phyloP scores from a whole-genome alignment of 1,140 invertebrate species.

The Dendrolimus kikuchii region DNA sequence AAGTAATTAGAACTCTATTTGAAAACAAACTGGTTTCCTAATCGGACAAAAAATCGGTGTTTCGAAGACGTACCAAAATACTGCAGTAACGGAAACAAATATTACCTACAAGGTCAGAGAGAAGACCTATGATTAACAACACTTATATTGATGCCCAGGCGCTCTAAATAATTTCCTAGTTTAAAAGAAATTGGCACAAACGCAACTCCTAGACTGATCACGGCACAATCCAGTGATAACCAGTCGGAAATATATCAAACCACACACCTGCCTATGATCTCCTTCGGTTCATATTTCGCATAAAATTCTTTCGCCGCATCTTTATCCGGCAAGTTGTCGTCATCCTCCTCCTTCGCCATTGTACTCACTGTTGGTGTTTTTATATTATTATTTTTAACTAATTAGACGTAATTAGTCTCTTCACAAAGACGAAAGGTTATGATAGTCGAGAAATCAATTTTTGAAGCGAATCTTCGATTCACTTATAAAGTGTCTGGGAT shows the following conservation, averaged over 20 bases:
- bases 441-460: constrained; percentile 31
- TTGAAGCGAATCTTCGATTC: too few relatives aligned
- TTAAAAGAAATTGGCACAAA: constrained; percentile 24
- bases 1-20: too few relatives aligned
- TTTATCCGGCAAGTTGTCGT: constrained; percentile 89
- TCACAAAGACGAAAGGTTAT: constrained; percentile 66
- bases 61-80: not conserved
- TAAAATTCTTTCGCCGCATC: constrained; percentile 96
- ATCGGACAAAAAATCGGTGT: too few relatives aligned
- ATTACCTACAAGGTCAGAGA: constrained; percentile 14
- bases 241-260: constrained; percentile 3
- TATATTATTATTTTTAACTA: constrained; percentile 32
- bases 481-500: too few relatives aligned
- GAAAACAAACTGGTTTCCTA: too few relatives aligned
- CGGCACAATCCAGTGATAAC: constrained; percentile 8
- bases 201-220: constrained; percentile 17
- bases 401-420: constrained; percentile 32
- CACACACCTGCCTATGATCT: constrained; percentile 94
- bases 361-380: constrained; percentile 38
- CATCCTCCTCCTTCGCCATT: constrained; percentile 87
- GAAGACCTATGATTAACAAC: constrained; percentile 14
- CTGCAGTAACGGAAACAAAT: constrained; percentile 2
- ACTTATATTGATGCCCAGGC: constrained; percentile 8
- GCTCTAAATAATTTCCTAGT: constrained; percentile 15
- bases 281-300: constrained; percentile 98